These are phyloP conservation scores for Alethe diademata DNA, from an alignment of 2,113 vertebrate genomes.

Conservation along the genomic window DNA sequence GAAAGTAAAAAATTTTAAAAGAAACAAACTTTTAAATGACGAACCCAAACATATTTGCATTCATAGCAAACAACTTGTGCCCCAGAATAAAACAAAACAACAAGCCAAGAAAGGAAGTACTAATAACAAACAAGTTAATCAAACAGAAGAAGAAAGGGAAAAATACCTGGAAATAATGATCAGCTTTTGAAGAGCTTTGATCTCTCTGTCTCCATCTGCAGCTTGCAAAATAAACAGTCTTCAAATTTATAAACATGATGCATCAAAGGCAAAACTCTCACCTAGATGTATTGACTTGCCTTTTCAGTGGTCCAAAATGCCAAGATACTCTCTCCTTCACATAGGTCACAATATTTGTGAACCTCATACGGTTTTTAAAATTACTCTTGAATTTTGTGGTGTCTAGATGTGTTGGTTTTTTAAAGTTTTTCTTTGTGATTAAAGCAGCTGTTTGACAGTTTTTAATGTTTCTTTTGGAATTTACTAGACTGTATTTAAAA, in stretches of 20 bases:
- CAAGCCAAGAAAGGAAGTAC: background rate
- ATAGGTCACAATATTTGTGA: background rate
- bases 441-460: background rate
- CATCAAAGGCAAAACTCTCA: conserved; percentile 29
- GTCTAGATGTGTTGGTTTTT: background rate
- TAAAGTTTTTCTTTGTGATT: background rate
- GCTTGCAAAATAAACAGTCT: background rate
- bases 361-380: background rate
- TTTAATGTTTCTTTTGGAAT: background rate
- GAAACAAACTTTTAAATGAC: background rate
- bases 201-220: background rate
- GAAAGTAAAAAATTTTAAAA: background rate
- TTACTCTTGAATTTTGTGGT: background rate
- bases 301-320: background rate
- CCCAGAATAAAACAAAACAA: background rate
- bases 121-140: background rate
- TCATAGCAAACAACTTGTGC: background rate
- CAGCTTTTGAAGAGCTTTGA: conserved; percentile 17
- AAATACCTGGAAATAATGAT: background rate
- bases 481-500: background rate
- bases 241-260: background rate
- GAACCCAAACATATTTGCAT: background rate
- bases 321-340: background rate
- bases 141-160: background rate
- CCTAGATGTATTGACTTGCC: background rate